Evolutionary conservation across 2,797 vertebrate species (phyloP).

Genomic region (Neomorphus geoffroyi): DNA sequence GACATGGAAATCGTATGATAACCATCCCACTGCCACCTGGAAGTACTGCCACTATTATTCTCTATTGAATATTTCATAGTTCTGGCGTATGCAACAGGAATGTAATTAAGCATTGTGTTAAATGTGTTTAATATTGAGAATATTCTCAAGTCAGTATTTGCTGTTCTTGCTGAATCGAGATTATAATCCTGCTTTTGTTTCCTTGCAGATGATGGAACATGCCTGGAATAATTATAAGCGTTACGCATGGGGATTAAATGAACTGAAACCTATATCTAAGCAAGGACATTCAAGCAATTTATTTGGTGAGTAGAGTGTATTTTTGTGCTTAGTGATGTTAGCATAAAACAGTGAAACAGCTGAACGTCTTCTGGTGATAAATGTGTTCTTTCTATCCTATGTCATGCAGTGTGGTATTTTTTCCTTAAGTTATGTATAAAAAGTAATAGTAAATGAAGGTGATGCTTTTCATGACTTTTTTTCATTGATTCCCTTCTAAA

Average conservation of each 20-base stretch:
- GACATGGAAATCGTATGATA: background rate
- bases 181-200: constrained; percentile 70
- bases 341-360: constrained; percentile 36
- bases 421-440: background rate
- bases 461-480: background rate
- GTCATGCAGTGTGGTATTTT: background rate
- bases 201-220: constrained; percentile 95
- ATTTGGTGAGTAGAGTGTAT: constrained; percentile 88
- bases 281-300: constrained; percentile 98
- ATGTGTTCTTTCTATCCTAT: background rate
- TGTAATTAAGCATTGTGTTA: constrained; percentile 44
- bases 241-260: constrained; percentile 97
- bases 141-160: constrained; percentile 45
- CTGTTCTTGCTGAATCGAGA: constrained; percentile 61
- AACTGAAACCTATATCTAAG: constrained; percentile 94
- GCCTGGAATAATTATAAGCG: constrained; percentile 96
- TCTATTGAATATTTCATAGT: background rate
- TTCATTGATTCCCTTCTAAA: background rate
- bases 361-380: constrained; percentile 54
- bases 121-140: constrained; percentile 19
- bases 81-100: background rate
- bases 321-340: constrained; percentile 61
- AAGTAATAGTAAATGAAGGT: background rate
- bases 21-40: background rate
- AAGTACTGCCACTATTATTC: background rate